Base-by-base conservation (phyloP, 2,113 vertebrate species). In the Syngnathus scovelli region DNA sequence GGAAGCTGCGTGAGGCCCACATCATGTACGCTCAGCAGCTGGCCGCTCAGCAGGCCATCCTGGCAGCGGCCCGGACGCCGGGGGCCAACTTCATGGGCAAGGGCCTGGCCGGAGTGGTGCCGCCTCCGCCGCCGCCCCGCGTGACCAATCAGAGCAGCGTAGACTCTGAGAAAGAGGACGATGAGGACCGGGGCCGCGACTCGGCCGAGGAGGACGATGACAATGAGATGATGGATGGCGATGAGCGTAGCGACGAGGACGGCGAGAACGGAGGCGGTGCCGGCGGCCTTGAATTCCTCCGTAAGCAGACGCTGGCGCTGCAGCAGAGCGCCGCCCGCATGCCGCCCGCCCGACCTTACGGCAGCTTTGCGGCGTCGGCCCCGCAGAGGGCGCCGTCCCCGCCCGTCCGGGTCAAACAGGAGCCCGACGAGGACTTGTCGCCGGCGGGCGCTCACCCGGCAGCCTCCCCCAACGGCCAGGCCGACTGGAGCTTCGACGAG, bases 21-120 rank as follows among this genome's bases (percentile, higher is more conserved):
- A 91, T 95, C 85, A 91, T 94, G 39, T 96, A 94, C 58, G 86
- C 93, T 1, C 94, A 94, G 78, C 95, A 95, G 90, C 85, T 95
- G 64, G 92, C 93, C 0, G 88, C 92, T 13, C 96, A 93, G 84
- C 94, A 94, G 67, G 83, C 93, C 39, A 90, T 93, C 39, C 89
- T 95, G 19, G 91, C 93, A 0, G 91, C 94, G 10, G 90, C 92
- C 19, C 89, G 91, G 55, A 86, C 90, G 33, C 88, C 93, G 0
- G 88, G 90, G 0, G 83, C 90, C 38, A 80, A 66, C 52, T 88
- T 91, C 66, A 77, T 93, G 84, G 87, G 89, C 78, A 93, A 93
- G 81, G 82, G 87, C 66, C 83, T 92, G 18, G 72, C 86, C 0
- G 84, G 78, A 18, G 73, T 61, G 16, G 48, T 83, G 78, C 0